Evolutionary conservation across 2,888 invertebrate species (phyloP), one percentile per base, ranked within the genome.

Genomic region (Scotopteryx bipunctaria): DNA sequence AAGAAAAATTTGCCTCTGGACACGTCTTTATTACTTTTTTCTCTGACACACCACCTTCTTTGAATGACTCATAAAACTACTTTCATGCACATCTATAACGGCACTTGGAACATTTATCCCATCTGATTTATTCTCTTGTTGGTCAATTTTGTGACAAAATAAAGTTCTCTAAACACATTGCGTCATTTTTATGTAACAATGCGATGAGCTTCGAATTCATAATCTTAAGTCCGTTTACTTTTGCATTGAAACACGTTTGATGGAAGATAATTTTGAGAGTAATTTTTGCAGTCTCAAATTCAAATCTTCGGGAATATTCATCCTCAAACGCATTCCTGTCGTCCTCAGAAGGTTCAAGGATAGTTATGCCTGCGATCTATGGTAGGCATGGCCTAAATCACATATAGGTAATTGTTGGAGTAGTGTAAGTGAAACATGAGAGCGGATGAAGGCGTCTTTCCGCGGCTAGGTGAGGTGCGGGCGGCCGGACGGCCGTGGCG

Each of bases 381-480:
- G 9, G 9, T 5, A 11, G 27, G 4, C 3, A 1, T 15, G 14
- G 13, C 16, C 9, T 13, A 38, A 25, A 5, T 4, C 31, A 8
- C 14, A 21, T 9, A 13, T 1, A 31, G n/a, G n/a, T 23, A 1
- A 33, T 15, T 32, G 13, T 8, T 21, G 5, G 2, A 19, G 8
- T 29, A 17, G 14, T 19, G 41, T 21, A 49, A 38, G 25, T 45
- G 38, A 45, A 57, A 44, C 47, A 49, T 62, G 44, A 57, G 71
- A 67, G 74, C 73, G 73, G 73, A 74, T 76, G 76, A 11, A 74
- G 69, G 67, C 67, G 71, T 67, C 71, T 74, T 80, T 80, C 80
- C 78, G 76, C 69, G 69, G 70, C 62, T 57, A 58, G 67, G 67
- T 57, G 70, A 63, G 71, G 71, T 61, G 70, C 66, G 65, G 70